Conservation (phyloP, 2,888 invertebrate genomes). For the Luperina nickerlii region DNA sequence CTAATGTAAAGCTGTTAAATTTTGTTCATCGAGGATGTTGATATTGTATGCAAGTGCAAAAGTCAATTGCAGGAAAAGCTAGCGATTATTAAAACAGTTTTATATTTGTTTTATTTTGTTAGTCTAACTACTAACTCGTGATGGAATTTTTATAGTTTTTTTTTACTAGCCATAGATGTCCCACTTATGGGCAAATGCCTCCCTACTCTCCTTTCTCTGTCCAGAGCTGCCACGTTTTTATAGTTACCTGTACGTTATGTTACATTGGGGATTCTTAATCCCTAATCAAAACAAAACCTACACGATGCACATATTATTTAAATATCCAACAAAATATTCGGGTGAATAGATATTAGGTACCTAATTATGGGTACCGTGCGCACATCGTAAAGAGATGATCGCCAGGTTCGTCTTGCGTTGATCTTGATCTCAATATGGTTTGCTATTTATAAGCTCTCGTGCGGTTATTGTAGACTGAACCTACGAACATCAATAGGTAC, state of each 20-base stretch:
- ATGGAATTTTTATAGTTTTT: background rate
- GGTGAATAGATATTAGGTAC: background rate
- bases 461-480: constrained; percentile 7
- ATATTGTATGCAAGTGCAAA: background rate
- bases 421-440: constrained; percentile 25
- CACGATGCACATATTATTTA: background rate
- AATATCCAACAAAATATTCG: background rate
- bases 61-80: background rate
- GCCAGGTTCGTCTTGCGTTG: background rate
- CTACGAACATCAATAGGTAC: background rate
- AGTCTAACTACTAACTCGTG: background rate
- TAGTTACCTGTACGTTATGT: background rate
- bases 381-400: background rate
- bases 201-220: background rate
- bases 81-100: background rate
- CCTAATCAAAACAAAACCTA: background rate
- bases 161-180: background rate
- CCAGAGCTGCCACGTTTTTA: background rate
- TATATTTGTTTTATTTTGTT: background rate
- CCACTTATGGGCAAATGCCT: background rate
- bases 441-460: constrained; percentile 18
- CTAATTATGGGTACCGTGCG: background rate
- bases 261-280: background rate
- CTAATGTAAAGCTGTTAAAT: background rate
- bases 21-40: background rate